Evolutionary conservation across 2,113 vertebrate species (phyloP).

Genomic region (Fulica atra): DNA sequence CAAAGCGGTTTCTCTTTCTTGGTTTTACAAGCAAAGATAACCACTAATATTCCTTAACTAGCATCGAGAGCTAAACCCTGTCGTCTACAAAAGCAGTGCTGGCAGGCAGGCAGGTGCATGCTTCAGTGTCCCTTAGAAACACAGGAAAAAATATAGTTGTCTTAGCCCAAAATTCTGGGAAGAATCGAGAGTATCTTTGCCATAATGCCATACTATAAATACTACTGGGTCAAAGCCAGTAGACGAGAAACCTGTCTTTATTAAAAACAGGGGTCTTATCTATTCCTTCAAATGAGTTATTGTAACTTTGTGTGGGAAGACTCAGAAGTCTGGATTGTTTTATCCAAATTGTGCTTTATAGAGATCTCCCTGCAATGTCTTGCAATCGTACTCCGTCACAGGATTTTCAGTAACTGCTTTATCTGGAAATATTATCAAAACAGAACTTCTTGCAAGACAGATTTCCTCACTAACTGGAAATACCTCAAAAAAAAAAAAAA

Average conservation of each 20-base stretch:
- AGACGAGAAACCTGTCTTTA: background rate
- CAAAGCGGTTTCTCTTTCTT: background rate
- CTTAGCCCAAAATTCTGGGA: background rate
- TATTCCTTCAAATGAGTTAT: conserved; percentile 10
- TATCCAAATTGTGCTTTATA: background rate
- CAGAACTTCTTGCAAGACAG: conserved; percentile 12
- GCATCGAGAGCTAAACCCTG: background rate
- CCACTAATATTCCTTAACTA: conserved; percentile 34
- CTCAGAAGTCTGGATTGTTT: background rate
- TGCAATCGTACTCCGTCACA: accelerated
- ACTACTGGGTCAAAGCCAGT: background rate
- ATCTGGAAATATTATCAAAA: conserved; percentile 37
- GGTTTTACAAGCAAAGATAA: conserved; percentile 34
- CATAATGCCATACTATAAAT: conserved; percentile 20
- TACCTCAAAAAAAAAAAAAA: background rate
- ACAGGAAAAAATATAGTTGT: background rate
- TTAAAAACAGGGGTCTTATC: background rate
- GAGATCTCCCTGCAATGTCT: background rate
- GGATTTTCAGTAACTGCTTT: conserved; percentile 46
- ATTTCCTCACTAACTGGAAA: conserved; percentile 31
- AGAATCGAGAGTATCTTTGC: conserved; percentile 13
- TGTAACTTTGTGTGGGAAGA: background rate
- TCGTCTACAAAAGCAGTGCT: conserved; percentile 29
- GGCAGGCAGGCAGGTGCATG: conserved; percentile 10
- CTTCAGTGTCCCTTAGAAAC: background rate